Base-by-base conservation (phyloP, 2,888 invertebrate genomes). In the Xestia c-nigrum region DNA sequence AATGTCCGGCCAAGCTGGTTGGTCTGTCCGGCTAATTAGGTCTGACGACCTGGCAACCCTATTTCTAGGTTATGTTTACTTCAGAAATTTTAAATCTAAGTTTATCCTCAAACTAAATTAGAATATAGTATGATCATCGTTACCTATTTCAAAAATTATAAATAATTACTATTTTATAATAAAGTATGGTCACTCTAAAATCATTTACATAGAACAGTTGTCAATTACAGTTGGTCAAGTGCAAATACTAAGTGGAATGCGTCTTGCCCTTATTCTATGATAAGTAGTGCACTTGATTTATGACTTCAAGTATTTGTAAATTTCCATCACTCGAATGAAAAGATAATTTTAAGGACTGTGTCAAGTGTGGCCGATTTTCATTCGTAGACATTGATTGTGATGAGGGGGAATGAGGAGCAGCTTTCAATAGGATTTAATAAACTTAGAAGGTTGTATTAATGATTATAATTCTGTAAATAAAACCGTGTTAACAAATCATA, bases 201-300 rank as follows among this genome's bases (percentile, higher is more conserved):
- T 75, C 80, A 89, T 78, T 83, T 84, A 14, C 82, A 81, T 84
- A 73, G 70, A 77, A 78, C 64, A 89, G 86, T 81, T 80, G 87
- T 88, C 89, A 90, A 88, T 81, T 81, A 91, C 90, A 93, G 88
- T 95, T 93, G 94, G 94, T 94, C 95, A 95, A 95, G 95, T 95
- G 92, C 93, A 94, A 52, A 78, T 85, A 73, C 78, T 88, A 93
- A 92, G 90, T 94, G 85, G 93, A 88, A 88, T 85, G 88, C 92
- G 90, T 92, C 91, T 92, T 93, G 93, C 88, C 92, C 92, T 94
- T 89, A 90, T 92, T 84, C 67, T 77, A 47, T 78, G 75, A 7
- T 74, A 69, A 72, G 31, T 16, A 57, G 19, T 52, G 38, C n/a
- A 70, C 38, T 65, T 72, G 59, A 84, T 80, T 72, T 46, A 69